A percentile compares a stretch with the other conserved stretches of the same genome.
Evolutionary conservation across 2,113 vertebrate species (phyloP).

Genomic region (Athene cunicularia): DNA sequence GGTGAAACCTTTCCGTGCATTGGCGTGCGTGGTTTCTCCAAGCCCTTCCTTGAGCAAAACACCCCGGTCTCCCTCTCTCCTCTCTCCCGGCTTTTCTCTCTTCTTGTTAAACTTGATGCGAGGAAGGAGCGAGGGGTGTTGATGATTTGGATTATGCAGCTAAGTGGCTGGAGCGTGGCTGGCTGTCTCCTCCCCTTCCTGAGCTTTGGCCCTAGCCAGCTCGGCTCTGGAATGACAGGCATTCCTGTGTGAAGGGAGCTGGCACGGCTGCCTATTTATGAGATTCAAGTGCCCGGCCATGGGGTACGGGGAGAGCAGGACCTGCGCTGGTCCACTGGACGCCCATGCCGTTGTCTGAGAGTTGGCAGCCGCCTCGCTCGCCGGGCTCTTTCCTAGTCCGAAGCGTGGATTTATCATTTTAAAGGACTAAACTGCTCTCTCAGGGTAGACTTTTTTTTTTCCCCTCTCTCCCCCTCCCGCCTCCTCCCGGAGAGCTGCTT

Average conservation of each 20-base stretch:
- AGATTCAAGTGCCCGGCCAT: slow-evolving; percentile 68
- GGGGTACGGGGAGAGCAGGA: slow-evolving; percentile 50
- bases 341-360: not conserved
- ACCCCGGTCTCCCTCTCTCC: not conserved
- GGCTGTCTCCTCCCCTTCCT: slow-evolving; percentile 78
- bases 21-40: not conserved
- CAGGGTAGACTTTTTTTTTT: not conserved
- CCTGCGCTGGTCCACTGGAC: not conserved
- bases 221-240: slow-evolving; percentile 90
- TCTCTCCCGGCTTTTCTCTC: not conserved
- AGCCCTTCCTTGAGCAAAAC: not conserved
- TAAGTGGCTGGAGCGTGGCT: slow-evolving; percentile 40
- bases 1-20: not conserved
- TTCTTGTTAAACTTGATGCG: not conserved
- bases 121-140: slow-evolving; percentile 66
- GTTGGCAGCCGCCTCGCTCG: not conserved
- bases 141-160: slow-evolving; percentile 53
- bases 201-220: slow-evolving; percentile 77
- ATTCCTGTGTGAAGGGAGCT: slow-evolving; percentile 83
- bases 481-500: slow-evolving; percentile 51
- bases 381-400: not conserved
- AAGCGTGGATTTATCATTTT: slow-evolving; percentile 46
- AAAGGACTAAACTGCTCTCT: not conserved
- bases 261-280: slow-evolving; percentile 75
- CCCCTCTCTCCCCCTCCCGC: not conserved